Evolutionary conservation across 2,797 vertebrate genomes (phyloP).

Genomic region (Pristis pectinata): DNA sequence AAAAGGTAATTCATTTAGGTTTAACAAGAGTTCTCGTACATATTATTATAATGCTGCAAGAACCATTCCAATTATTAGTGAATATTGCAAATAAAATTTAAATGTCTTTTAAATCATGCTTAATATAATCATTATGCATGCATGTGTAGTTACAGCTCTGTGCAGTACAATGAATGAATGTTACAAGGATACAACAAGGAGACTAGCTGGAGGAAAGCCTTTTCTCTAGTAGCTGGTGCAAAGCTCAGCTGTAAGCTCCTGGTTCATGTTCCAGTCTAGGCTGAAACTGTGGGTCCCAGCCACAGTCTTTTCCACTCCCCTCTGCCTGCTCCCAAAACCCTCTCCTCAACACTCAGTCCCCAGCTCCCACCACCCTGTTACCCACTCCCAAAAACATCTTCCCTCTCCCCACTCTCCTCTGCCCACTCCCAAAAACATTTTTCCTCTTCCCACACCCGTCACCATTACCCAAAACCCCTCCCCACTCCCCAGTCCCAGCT

Average conservation of each 20-base stretch:
- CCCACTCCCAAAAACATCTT: no score
- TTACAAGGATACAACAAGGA: neutral
- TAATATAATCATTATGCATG: no score
- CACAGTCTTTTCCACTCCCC: neutral
- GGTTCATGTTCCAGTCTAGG: neutral
- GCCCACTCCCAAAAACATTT: no score
- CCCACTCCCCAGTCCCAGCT: no score
- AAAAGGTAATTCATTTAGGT: neutral
- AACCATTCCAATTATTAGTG: neutral
- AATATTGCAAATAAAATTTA: neutral
- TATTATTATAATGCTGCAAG: neutral
- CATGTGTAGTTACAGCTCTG: neutral
- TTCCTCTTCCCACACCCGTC: no score
- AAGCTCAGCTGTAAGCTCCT: neutral
- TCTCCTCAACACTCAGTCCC: no score
- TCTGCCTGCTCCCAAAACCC: no score
- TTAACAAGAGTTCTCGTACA: neutral
- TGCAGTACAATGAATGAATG: neutral
- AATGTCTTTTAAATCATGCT: neutral
- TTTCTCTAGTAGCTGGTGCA: neutral
- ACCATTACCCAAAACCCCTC: no score
- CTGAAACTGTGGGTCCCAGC: neutral
- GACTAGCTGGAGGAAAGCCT: neutral
- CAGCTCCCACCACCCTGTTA: no score
- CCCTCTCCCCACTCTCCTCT: no score